These are phyloP conservation scores for Pelecanus crispus DNA, from an alignment of 2,113 vertebrate genomes.

Conservation along the genomic window DNA sequence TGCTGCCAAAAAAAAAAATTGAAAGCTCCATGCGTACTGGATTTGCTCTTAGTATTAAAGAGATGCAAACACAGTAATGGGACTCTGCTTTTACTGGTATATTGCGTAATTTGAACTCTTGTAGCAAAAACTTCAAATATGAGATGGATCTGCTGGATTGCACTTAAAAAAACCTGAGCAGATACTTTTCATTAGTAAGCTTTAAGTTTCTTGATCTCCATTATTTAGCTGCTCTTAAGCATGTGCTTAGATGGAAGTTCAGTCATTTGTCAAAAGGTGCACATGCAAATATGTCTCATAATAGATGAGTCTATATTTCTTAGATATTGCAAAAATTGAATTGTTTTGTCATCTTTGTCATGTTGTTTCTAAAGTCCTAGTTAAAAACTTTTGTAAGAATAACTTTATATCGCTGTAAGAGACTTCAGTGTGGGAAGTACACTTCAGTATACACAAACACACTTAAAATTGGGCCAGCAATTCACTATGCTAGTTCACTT, in stretches of 20 bases:
- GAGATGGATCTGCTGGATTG: background rate
- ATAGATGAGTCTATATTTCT: background rate
- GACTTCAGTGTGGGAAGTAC: background rate
- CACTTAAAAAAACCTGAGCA: background rate
- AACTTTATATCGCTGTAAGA: background rate
- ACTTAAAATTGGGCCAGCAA: background rate
- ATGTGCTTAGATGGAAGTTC: background rate
- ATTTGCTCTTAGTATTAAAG: background rate
- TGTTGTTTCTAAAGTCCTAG: background rate
- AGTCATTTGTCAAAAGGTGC: background rate
- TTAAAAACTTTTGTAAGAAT: background rate
- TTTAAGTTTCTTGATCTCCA: background rate
- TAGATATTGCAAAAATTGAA: background rate
- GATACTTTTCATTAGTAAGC: background rate
- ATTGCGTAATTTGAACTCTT: background rate
- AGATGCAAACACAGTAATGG: background rate
- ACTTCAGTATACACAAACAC: background rate
- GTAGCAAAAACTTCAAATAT: background rate
- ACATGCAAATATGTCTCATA: accelerated
- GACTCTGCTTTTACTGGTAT: background rate
- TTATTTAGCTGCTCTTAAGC: background rate
- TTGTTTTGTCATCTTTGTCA: background rate
- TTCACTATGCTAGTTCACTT: background rate
- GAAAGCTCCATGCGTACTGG: accelerated
- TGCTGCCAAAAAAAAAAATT: background rate